Evolutionary conservation across 1,140 invertebrate genomes (phyloP).

Genomic region (Drosophila yakuba): DNA sequence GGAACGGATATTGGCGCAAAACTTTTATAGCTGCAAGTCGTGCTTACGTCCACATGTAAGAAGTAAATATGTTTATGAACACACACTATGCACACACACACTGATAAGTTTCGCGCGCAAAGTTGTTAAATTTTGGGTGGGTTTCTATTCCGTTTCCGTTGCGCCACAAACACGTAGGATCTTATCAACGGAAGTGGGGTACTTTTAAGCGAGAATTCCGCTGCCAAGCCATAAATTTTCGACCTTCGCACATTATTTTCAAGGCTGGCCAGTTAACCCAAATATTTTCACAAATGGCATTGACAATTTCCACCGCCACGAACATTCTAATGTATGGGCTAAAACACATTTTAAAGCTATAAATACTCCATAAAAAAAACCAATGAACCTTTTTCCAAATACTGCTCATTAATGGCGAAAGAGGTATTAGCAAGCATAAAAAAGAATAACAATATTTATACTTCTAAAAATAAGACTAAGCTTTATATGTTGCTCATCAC

Average conservation of each 20-base stretch:
- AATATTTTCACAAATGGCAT: constrained; percentile 7
- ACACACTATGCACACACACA: not conserved
- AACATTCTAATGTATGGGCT: not conserved
- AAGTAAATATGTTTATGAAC: constrained; percentile 14
- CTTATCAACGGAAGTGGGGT: constrained; percentile 41
- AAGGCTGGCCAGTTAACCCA: constrained; percentile 23
- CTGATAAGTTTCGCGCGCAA: constrained; percentile 13
- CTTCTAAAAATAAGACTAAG: not conserved
- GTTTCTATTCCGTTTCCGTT: constrained; percentile 35
- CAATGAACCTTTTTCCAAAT: not conserved
- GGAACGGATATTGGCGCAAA: constrained; percentile 72
- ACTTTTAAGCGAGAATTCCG: constrained; percentile 1
- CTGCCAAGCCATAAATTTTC: not conserved
- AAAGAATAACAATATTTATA: not conserved
- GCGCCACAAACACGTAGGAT: constrained; percentile 19
- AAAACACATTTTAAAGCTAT: no score
- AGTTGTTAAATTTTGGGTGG: constrained; percentile 16
- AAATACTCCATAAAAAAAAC: no score
- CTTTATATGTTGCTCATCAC: not conserved
- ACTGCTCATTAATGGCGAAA: no score
- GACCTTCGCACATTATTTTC: constrained; percentile 40
- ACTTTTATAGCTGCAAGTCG: constrained; percentile 37
- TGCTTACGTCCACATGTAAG: not conserved
- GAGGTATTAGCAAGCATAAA: not conserved
- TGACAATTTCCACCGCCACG: constrained; percentile 4